These are phyloP conservation scores for Colostygia pectinataria DNA, from an alignment of 2,888 invertebrate genomes.

Conservation along the genomic window DNA sequence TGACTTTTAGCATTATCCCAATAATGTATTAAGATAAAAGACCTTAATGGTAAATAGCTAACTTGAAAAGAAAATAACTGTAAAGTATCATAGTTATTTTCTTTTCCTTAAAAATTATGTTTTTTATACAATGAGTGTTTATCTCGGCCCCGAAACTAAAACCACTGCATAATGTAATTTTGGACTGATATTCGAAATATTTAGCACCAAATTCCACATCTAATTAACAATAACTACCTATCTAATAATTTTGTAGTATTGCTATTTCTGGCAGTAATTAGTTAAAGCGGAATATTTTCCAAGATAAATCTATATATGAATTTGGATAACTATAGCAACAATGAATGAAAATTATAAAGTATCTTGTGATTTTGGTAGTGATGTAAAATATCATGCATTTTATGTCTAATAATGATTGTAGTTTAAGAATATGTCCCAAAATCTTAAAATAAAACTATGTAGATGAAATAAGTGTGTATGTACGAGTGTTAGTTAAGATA, in stretches of 20 bases:
- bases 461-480: too few species aligned
- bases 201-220: conserved; percentile 78
- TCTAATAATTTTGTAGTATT: conserved; percentile 38
- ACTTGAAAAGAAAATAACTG: conserved; percentile 24
- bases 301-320: conserved; percentile 17
- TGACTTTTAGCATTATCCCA: conserved; percentile 11
- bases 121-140: conserved; percentile 21
- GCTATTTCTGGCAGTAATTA: conserved; percentile 30
- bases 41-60: conserved; percentile 8
- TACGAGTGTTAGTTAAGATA: too few species aligned
- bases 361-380: conserved; percentile 10
- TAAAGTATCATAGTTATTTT: conserved; percentile 21
- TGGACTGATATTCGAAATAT: conserved; percentile 62
- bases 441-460: too few species aligned
- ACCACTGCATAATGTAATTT: conserved; percentile 44
- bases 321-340: conserved; percentile 12
- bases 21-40: conserved; percentile 2
- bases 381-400: too few species aligned
- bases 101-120: conserved; percentile 22
- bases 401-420: background rate
- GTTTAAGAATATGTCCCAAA: too few species aligned
- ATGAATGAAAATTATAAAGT: background rate
- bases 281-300: conserved; percentile 19
- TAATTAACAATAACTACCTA: conserved; percentile 64
- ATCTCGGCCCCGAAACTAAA: conserved; percentile 18